Evolutionary conservation across 2,888 invertebrate species (phyloP).

Genomic region (Thecophora atra): DNA sequence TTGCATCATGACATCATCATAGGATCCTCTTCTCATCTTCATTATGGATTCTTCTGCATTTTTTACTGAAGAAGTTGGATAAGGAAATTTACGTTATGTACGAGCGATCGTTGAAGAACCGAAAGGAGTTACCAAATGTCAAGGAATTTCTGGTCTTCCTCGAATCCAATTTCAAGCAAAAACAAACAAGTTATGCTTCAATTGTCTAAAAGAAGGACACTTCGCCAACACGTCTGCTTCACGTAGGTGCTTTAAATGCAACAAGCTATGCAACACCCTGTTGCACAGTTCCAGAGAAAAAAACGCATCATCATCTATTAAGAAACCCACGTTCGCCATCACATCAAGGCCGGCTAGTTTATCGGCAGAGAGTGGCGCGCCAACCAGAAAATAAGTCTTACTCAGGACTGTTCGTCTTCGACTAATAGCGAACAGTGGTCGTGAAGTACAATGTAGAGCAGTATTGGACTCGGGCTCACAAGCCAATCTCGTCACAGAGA

Average conservation of each 20-base stretch:
- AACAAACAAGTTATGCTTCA: not conserved
- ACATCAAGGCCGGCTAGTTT: constrained; percentile 7
- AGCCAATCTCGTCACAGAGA: constrained; percentile 10
- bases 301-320: not conserved
- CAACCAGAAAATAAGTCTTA: not conserved
- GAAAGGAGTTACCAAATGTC: not conserved
- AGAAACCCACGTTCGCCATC: not conserved
- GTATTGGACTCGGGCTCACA: not conserved
- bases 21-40: not conserved
- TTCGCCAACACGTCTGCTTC: not conserved
- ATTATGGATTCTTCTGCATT: no score
- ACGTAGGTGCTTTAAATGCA: no score
- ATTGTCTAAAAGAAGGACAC: constrained; percentile 5
- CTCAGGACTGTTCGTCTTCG: constrained; percentile 5
- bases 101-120: no score
- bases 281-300: constrained; percentile 4
- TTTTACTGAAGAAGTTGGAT: no score
- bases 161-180: not conserved
- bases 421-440: constrained; percentile 12
- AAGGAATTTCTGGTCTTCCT: not conserved
- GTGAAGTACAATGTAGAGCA: not conserved
- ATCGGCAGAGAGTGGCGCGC: not conserved
- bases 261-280: no score
- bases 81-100: no score
- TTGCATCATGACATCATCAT: not conserved